Evolutionary conservation across 2,797 vertebrate genomes (phyloP).

Genomic region (Thalassophryne amazonica): DNA sequence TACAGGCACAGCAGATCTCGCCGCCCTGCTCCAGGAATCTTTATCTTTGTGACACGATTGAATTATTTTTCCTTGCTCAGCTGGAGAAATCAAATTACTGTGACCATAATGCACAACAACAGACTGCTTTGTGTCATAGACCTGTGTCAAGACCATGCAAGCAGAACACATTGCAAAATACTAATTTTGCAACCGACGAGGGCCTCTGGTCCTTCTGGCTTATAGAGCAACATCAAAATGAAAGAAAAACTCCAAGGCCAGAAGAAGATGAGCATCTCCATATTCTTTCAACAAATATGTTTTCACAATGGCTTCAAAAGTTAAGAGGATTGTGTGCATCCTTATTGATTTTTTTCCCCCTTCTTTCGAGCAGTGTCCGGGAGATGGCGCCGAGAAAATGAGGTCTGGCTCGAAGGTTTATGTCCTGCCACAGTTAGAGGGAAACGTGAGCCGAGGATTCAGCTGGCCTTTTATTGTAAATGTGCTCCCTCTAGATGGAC

Average conservation of each 20-base stretch:
- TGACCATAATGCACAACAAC: conserved; percentile 84
- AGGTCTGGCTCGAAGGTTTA: conserved; percentile 80
- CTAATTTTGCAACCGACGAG: conserved; percentile 45
- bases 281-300: conserved; percentile 56
- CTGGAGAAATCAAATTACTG: conserved; percentile 91
- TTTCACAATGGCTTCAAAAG: conserved; percentile 62
- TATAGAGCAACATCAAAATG: conserved; percentile 3
- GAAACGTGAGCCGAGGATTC: conserved; percentile 77
- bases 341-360: conserved; percentile 81
- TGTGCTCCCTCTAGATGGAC: conserved; percentile 74
- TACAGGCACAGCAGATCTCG: conserved; percentile 83
- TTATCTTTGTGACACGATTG: conserved; percentile 89
- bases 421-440: conserved; percentile 70
- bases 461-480: conserved; percentile 74
- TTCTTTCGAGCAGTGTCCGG: conserved; percentile 64
- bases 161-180: conserved; percentile 33
- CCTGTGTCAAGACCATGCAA: conserved; percentile 44
- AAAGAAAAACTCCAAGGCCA: conserved; percentile 10
- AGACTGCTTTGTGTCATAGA: conserved; percentile 57
- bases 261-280: conserved; percentile 25
- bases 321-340: conserved; percentile 68
- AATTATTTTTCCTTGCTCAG: conserved; percentile 92
- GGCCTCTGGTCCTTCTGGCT: not conserved
- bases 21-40: conserved; percentile 80
- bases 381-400: conserved; percentile 80